Conservation (phyloP, 2,888 invertebrate species). For the Pelosia muscerda region DNA sequence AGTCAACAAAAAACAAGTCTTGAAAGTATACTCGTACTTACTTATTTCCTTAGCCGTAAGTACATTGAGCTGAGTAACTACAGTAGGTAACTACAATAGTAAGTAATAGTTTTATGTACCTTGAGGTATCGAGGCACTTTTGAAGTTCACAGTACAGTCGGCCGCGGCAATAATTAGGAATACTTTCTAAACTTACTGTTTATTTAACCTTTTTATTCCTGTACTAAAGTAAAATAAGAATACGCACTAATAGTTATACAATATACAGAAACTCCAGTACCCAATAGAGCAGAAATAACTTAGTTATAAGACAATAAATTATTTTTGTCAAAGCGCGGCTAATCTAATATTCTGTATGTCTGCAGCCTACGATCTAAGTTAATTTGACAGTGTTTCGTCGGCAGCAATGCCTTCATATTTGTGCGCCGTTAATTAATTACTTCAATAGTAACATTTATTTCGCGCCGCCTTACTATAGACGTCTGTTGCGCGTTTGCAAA, state of each 20-base stretch:
- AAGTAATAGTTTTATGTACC: too few species aligned
- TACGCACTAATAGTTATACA: background rate
- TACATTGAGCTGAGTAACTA: too few species aligned
- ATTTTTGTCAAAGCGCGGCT: background rate
- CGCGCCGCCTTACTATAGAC: constrained; percentile 26
- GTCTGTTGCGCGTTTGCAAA: constrained; percentile 28
- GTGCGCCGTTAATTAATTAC: constrained; percentile 67
- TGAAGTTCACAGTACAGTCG: too few species aligned
- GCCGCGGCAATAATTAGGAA: too few species aligned
- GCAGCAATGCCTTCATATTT: constrained; percentile 50
- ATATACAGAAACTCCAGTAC: background rate
- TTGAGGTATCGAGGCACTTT: too few species aligned
- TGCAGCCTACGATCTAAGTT: constrained; percentile 40
- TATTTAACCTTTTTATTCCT: too few species aligned
- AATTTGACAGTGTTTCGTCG: constrained; percentile 61
- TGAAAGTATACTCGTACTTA: too few species aligned
- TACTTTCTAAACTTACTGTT: too few species aligned
- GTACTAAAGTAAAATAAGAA: background rate
- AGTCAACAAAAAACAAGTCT: too few species aligned
- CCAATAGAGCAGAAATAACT: too few species aligned
- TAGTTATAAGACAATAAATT: background rate
- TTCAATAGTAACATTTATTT: constrained; percentile 58
- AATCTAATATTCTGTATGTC: constrained; percentile 21
- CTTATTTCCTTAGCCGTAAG: too few species aligned
- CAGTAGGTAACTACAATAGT: too few species aligned